Evolutionary conservation across 1,140 invertebrate species (phyloP).

Genomic region (Drosophila rufa): DNA sequence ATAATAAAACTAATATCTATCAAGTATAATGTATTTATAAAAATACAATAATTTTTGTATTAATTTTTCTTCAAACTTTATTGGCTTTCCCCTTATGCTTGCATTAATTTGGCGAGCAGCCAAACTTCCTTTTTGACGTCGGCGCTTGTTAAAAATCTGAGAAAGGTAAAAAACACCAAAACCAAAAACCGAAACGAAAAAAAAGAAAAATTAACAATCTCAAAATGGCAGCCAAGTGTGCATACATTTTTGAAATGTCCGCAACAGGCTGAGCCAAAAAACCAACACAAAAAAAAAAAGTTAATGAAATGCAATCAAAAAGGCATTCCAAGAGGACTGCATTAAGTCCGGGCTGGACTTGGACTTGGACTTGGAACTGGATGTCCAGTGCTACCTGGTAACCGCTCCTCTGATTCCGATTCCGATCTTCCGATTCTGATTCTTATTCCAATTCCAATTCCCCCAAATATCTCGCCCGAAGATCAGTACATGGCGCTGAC

Average conservation of each 20-base stretch:
- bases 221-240: slow-evolving; percentile 78
- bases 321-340: slow-evolving; percentile 73
- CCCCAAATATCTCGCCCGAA: slow-evolving; percentile 56
- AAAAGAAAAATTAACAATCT: slow-evolving; percentile 73
- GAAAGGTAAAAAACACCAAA: slow-evolving; percentile 66
- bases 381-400: slow-evolving; percentile 48
- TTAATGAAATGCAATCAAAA: slow-evolving; percentile 82
- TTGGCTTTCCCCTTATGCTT: slow-evolving; percentile 49
- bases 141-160: slow-evolving; percentile 79
- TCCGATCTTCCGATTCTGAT: background rate
- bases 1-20: fast-evolving
- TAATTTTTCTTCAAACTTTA: slow-evolving; percentile 30
- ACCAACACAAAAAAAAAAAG: slow-evolving; percentile 29
- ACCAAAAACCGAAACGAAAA: slow-evolving; percentile 32
- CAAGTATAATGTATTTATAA: background rate
- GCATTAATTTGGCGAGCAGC: slow-evolving; percentile 32
- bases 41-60: slow-evolving; percentile 41
- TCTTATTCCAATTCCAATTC: slow-evolving; percentile 28
- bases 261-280: slow-evolving; percentile 54
- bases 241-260: slow-evolving; percentile 79
- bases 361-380: slow-evolving; percentile 29
- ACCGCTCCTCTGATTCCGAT: slow-evolving; percentile 13
- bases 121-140: slow-evolving; percentile 75
- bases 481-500: slow-evolving; percentile 76
- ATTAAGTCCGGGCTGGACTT: slow-evolving; percentile 53